Base-by-base conservation (phyloP, 1,140 invertebrate species). In the Drosophila fuyamai region DNA sequence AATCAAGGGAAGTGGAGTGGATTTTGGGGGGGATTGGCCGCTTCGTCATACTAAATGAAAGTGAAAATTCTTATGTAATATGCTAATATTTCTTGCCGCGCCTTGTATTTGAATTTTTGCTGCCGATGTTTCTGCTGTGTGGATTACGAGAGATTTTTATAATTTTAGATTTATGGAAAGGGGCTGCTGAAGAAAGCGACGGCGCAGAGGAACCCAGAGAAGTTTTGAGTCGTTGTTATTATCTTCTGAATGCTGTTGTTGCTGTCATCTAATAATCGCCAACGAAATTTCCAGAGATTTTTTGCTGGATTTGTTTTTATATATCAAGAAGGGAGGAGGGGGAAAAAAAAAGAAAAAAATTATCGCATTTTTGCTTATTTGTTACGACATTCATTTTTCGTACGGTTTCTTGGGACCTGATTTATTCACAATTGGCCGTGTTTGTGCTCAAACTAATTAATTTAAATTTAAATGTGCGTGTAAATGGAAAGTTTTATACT, bases 31-130 rank as follows among this genome's bases (percentile, higher is more conserved):
- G 2, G 10, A 38, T 9, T 38, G 36, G 36, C 13, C 1, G 29
- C 73, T 16, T 51, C 63, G 53, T 77, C 70, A 74, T 61, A 60
- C 56, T 48, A 60, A 77, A 77, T 78, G 76, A 78, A 78, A 78
- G 76, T 78, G 76, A 78, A 78, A 78, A 78, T 78, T 78, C 76
- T 78, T 78, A 78, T 78, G 76, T 78, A 78, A 78, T 78, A 78
- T 78, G 76, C 74, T 77, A 78, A 78, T 77, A 78, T 78, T 62
- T 78, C 62, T 61, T 68, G 74, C 55, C 72, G 61, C 43, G 66
- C 74, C 65, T 76, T 32, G 38, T 46, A 77, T 77, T 70, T 43
- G 41, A 36, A 46, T 57, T 58, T 76, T 58, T 59, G 50, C 32
- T 38, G 53, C 6, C 41, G 48, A n/a, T 61, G 51, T 51, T 35